These are phyloP conservation scores for Catagonus wagneri DNA, from an alignment of 2,113 vertebrate genomes.

Conservation along the genomic window DNA sequence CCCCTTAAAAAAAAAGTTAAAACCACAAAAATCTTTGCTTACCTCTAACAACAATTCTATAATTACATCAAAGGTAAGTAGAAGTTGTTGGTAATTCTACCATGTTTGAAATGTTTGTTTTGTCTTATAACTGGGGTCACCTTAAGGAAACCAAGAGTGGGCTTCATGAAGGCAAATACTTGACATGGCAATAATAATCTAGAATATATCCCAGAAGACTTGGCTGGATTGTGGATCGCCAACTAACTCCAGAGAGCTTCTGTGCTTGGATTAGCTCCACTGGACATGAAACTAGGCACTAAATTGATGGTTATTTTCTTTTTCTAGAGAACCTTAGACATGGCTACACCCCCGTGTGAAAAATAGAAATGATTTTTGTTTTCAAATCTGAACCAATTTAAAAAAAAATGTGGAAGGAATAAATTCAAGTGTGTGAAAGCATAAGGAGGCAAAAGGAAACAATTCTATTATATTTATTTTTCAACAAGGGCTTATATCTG, in stretches of 20 bases:
- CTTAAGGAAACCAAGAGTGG: background rate
- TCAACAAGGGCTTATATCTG: slow-evolving; percentile 90
- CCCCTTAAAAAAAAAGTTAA: background rate
- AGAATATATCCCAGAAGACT: background rate
- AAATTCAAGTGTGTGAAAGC: slow-evolving; percentile 86
- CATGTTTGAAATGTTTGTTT: background rate
- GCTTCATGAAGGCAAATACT: background rate
- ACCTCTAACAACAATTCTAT: background rate
- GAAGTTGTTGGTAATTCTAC: background rate
- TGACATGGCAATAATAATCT: background rate
- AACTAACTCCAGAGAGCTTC: background rate
- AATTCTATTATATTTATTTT: slow-evolving; percentile 90
- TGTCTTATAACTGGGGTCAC: background rate
- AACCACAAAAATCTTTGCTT: background rate
- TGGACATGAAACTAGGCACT: slow-evolving; percentile 45
- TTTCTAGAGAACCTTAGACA: slow-evolving; percentile 26
- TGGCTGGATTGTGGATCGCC: background rate
- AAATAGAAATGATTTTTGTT: slow-evolving; percentile 66
- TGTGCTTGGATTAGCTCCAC: slow-evolving; percentile 35
- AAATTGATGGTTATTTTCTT: slow-evolving; percentile 40
- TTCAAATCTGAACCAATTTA: slow-evolving; percentile 60
- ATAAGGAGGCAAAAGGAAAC: slow-evolving; percentile 88
- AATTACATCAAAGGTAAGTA: background rate
- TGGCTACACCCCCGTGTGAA: slow-evolving; percentile 17
- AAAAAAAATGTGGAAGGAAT: slow-evolving; percentile 85